These are phyloP conservation scores for Prostheceraeus crozeri DNA, from an alignment of 2,888 invertebrate genomes.

Conservation along the genomic window DNA sequence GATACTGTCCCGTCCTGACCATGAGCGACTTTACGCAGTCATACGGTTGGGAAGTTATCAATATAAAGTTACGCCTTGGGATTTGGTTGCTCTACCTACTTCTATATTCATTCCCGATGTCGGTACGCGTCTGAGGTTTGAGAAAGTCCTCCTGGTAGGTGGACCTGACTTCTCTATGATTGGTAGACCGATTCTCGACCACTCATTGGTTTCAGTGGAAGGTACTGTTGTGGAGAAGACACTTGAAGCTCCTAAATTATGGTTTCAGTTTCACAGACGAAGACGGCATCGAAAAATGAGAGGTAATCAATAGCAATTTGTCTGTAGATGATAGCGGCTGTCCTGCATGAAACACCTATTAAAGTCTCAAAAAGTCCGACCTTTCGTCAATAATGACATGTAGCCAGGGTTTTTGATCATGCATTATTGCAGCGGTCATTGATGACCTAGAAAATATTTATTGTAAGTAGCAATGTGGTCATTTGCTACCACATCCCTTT, in stretches of 20 bases:
- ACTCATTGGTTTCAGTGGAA: constrained; percentile 52
- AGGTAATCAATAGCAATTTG: constrained; percentile 41
- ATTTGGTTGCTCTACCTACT: constrained; percentile 54
- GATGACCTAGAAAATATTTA: too few relatives aligned
- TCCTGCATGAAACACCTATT: too few relatives aligned
- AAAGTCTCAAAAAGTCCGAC: too few relatives aligned
- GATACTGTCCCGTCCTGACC: too few relatives aligned
- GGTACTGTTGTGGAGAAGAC: constrained; percentile 59
- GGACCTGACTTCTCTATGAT: constrained; percentile 57
- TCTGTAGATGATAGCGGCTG: too few relatives aligned
- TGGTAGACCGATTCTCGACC: constrained; percentile 55
- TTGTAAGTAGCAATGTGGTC: too few relatives aligned
- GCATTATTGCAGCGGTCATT: too few relatives aligned
- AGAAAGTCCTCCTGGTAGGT: constrained; percentile 59
- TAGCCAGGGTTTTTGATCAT: too few relatives aligned
- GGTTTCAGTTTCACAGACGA: constrained; percentile 44
- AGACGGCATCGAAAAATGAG: constrained; percentile 43
- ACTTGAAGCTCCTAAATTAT: constrained; percentile 46
- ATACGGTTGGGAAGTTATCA: constrained; percentile 53
- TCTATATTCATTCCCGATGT: constrained; percentile 55
- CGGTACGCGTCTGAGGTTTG: constrained; percentile 58
- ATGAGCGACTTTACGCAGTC: too few relatives aligned
- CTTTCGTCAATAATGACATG: too few relatives aligned
- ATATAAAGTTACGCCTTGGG: constrained; percentile 57
- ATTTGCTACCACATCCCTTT: too few relatives aligned